Evolutionary conservation across 2,113 vertebrate species (phyloP), one percentile per base, ranked within the genome.

Genomic region (Empidonax traillii): DNA sequence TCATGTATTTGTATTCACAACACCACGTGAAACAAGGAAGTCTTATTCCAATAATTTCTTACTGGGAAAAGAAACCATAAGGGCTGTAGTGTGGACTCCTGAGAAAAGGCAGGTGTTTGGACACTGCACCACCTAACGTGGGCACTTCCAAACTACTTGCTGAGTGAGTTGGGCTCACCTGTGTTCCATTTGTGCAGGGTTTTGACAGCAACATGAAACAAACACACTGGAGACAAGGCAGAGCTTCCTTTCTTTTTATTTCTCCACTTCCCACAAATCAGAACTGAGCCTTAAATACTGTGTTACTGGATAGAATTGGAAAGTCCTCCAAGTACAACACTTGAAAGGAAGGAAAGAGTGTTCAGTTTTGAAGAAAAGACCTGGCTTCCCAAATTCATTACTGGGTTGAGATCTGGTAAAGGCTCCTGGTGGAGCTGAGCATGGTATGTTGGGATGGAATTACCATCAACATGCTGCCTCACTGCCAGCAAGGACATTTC

Each of bases 61-160:
- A 15, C 18, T 28, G 46, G 8, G 16, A 63, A 35, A 52, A 47
- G 23, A 89, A 93, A 47, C 5, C 10, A 65, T n/a, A 65, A 63
- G 55, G 35, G 6, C 10, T 58, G 8, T 51, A 16, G 2, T 65
- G 6, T 63, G 30, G 17, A 41, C 39, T 85, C 10, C 49, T 47
- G 43, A 77, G 65, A 69, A 53, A 90, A 59, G 1, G 0, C 9
- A 53, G 25, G 21, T 69, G 18, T 66, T 66, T 62, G 59, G 30
- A 62, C 20, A 37, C 25, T 20, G 8, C 25, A n/a, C 46, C 46
- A 65, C 24, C 41, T 39, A 27, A 25, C 0, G 2, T 0, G 3
- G 37, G 44, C 31, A 41, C 33, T 55, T 35, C 12, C 20, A 25
- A 49, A 65, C 22, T 58, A 30, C 37, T 35, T 87, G 30, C 17